Conservation (phyloP, 1,140 invertebrate genomes). For the Acromyrmex charruanus region DNA sequence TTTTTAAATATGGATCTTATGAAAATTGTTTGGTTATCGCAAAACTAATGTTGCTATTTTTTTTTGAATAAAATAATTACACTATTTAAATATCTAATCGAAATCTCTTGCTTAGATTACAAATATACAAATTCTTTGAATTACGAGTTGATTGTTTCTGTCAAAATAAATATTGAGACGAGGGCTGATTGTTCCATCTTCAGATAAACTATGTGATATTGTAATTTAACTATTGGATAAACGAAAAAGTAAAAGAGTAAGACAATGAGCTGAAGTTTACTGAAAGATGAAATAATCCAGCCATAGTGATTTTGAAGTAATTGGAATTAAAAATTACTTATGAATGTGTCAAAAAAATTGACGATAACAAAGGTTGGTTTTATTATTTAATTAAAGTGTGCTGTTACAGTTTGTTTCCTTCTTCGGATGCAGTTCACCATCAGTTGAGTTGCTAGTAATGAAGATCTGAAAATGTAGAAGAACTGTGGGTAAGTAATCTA, state of each 20-base stretch:
- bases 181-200: no score
- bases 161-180: neutral
- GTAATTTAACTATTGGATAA: no score
- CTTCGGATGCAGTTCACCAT: neutral
- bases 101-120: neutral
- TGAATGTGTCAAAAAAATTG: neutral
- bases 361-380: neutral
- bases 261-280: no score
- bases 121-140: conserved; percentile 5
- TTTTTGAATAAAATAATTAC: conserved; percentile 15
- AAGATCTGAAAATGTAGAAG: neutral
- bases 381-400: conserved; percentile 24
- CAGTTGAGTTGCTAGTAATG: neutral
- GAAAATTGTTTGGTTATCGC: neutral
- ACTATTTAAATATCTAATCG: neutral
- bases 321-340: neutral
- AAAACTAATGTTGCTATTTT: neutral
- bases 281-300: no score
- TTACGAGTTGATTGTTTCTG: neutral
- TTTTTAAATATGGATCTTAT: neutral
- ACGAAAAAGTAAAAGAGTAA: no score
- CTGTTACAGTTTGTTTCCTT: conserved; percentile 45
- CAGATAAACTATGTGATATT: no score
- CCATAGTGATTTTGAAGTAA: neutral
- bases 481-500: conserved; percentile 25